A percentile compares a stretch with the other conserved stretches of the same genome.
Conservation (phyloP, 2,888 invertebrate genomes). For the Drosophila meridionalis region DNA sequence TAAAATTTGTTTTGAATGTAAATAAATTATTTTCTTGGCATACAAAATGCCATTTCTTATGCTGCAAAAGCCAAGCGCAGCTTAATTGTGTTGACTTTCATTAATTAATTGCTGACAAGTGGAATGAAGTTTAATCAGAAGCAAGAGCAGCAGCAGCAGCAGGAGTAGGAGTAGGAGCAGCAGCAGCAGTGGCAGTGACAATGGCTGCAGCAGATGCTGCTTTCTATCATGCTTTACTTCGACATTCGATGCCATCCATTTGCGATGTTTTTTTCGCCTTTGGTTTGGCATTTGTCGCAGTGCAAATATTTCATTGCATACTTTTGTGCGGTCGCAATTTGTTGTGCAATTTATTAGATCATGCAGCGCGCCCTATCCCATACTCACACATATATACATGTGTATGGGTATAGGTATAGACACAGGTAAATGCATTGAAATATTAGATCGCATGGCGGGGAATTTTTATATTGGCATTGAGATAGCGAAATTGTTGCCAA, state of each 20-base stretch:
- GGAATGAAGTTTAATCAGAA: slow-evolving; percentile 8
- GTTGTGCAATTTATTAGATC: slow-evolving; percentile 71
- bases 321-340: slow-evolving; percentile 67
- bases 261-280: not conserved
- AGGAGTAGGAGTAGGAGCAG: not conserved
- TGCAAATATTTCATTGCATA: slow-evolving; percentile 71
- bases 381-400: not conserved
- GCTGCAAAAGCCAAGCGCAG: not conserved
- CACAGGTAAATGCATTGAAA: slow-evolving; percentile 25
- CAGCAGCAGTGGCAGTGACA: not conserved
- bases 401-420: not conserved
- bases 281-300: slow-evolving; percentile 47
- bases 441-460: slow-evolving; percentile 59
- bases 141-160: not conserved
- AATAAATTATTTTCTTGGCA: not conserved
- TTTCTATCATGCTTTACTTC: slow-evolving; percentile 1
- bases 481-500: slow-evolving; percentile 52
- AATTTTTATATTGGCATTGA: slow-evolving; percentile 73
- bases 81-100: slow-evolving; percentile 19
- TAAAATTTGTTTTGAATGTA: not conserved
- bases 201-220: not conserved
- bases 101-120: slow-evolving; percentile 25
- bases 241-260: slow-evolving; percentile 21
- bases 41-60: not conserved
- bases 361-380: not conserved